A percentile compares a stretch with the other conserved stretches of the same genome.
These are phyloP conservation scores for Columba guinea DNA, from an alignment of 2,797 vertebrate genomes.

Conservation along the genomic window DNA sequence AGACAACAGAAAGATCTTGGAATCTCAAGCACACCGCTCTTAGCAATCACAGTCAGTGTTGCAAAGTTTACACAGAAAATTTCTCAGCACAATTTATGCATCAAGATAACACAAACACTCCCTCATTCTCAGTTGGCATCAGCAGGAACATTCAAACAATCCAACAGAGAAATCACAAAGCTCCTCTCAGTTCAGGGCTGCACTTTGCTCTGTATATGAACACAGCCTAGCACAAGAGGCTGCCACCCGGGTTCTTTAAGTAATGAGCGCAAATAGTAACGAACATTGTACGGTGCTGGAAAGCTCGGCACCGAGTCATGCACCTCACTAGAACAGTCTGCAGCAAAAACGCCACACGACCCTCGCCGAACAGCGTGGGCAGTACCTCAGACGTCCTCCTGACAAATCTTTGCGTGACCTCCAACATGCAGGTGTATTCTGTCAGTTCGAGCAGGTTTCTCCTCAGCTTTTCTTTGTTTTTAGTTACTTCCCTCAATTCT, in stretches of 20 bases:
- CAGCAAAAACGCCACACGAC: neutral
- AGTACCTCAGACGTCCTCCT: constrained; percentile 87
- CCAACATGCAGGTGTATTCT: constrained; percentile 93
- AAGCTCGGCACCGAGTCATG: rapidly evolving
- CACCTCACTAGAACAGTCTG: neutral
- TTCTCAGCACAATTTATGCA: neutral
- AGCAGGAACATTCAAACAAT: neutral
- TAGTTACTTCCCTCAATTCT: constrained; percentile 92
- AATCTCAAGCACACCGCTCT: neutral
- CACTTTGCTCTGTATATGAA: neutral
- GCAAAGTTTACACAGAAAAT: neutral
- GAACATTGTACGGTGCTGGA: rapidly evolving
- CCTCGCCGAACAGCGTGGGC: neutral
- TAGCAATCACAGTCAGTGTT: neutral
- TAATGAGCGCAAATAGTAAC: neutral
- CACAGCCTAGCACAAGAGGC: neutral
- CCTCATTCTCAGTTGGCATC: neutral
- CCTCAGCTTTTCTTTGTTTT: constrained; percentile 93
- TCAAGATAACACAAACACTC: neutral
- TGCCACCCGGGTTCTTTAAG: neutral
- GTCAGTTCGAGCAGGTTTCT: constrained; percentile 93
- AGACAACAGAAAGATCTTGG: neutral
- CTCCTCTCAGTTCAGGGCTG: neutral
- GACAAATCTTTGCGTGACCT: constrained; percentile 87
- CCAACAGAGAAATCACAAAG: neutral